These are phyloP conservation scores for Rhombomys opimus DNA, from an alignment of 2,113 vertebrate genomes.

Conservation along the genomic window DNA sequence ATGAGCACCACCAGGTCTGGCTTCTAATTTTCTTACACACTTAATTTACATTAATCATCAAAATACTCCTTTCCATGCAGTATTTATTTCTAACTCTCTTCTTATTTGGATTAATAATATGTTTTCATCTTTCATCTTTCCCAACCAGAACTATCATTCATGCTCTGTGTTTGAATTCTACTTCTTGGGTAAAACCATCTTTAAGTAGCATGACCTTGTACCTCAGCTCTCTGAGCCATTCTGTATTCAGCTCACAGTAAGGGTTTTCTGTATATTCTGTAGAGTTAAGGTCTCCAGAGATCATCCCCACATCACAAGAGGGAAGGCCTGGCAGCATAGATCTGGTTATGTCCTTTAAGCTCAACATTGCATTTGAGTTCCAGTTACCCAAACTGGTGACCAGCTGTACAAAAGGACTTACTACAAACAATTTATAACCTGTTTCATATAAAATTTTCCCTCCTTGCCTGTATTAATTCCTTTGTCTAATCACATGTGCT, in stretches of 20 bases:
- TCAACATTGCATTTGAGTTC: neutral
- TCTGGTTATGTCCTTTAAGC: neutral
- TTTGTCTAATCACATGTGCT: neutral
- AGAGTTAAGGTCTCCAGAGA: neutral
- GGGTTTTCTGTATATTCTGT: neutral
- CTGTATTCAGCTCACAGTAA: neutral
- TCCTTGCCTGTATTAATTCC: neutral
- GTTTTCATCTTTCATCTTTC: neutral
- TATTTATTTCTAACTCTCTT: neutral
- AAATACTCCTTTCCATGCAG: neutral
- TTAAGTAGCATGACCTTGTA: neutral
- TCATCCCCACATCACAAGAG: neutral
- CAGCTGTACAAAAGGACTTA: neutral
- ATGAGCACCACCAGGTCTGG: neutral
- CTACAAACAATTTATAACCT: neutral
- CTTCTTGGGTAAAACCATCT: neutral
- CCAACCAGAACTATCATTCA: neutral
- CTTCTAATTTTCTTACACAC: neutral
- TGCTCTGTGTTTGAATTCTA: neutral
- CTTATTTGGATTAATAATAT: neutral
- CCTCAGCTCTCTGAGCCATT: neutral
- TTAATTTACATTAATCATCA: neutral
- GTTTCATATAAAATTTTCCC: neutral
- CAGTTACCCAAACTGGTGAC: neutral
- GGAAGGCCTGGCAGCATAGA: neutral